Evolutionary conservation across 2,797 vertebrate species (phyloP).

Genomic region (Mormyrops boulengeri): DNA sequence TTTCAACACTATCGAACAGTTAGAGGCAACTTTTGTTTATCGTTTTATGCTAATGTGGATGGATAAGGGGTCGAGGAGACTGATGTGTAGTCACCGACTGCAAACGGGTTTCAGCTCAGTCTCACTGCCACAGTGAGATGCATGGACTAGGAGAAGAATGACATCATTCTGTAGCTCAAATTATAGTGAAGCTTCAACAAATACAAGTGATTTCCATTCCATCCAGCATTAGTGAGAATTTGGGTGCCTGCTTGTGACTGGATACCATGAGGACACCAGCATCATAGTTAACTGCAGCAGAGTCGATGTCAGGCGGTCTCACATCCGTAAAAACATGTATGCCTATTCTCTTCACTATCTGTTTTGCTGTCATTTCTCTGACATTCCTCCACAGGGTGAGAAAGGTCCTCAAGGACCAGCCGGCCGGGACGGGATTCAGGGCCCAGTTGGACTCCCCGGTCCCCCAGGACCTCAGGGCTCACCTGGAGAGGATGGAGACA

Average conservation of each 20-base stretch:
- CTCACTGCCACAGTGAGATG: neutral
- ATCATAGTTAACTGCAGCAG: neutral
- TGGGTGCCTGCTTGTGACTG: neutral
- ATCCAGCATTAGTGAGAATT: neutral
- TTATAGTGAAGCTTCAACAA: neutral
- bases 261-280: neutral
- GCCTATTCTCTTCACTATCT: neutral
- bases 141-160: neutral
- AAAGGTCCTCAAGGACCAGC: conserved; percentile 94
- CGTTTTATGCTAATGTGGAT: neutral
- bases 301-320: neutral
- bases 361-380: neutral
- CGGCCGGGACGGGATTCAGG: conserved; percentile 91
- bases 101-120: neutral
- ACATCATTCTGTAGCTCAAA: neutral
- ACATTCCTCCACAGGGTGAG: conserved; percentile 70
- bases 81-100: neutral
- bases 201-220: neutral
- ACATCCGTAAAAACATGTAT: neutral
- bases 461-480: conserved; percentile 91
- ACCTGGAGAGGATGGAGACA: conserved; percentile 96
- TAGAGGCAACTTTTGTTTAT: neutral
- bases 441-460: conserved; percentile 91
- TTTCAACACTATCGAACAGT: neutral
- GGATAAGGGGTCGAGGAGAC: neutral